These are phyloP conservation scores for Ceriagrion tenellum DNA, from an alignment of 2,888 invertebrate species.

Conservation along the genomic window DNA sequence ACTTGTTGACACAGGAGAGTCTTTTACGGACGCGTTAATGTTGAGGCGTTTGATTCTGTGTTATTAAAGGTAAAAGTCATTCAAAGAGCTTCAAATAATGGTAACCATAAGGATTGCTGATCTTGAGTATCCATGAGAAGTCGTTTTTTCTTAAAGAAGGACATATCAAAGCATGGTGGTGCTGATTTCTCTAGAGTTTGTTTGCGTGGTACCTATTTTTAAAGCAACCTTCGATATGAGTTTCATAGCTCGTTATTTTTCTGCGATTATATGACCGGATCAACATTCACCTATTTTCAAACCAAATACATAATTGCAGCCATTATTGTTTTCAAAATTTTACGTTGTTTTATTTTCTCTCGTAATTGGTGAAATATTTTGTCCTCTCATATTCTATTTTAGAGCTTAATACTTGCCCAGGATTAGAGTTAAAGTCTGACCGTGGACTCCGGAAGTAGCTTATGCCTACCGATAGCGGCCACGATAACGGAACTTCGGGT, in stretches of 20 bases:
- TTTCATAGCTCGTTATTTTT: no score
- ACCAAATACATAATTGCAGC: no score
- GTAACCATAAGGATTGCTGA: neutral
- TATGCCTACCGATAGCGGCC: neutral
- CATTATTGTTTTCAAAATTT: no score
- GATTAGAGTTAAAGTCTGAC: neutral
- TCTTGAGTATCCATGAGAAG: neutral
- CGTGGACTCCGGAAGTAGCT: neutral
- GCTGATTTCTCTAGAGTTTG: no score
- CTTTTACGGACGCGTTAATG: neutral
- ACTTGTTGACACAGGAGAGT: neutral
- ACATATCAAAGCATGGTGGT: no score
- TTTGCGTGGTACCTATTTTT: no score
- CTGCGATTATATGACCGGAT: no score
- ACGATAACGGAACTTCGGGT: neutral
- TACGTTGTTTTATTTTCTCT: neutral
- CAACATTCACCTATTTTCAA: no score
- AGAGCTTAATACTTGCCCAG: neutral
- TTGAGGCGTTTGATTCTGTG: neutral
- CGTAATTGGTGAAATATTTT: neutral
- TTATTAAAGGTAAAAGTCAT: neutral
- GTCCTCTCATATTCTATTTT: neutral
- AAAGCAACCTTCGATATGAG: no score
- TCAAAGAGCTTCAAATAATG: neutral
- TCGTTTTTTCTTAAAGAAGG: neutral